These are phyloP conservation scores for Porites lobata DNA, from an alignment of 92 coral and sea anemone genomes.

Conservation along the genomic window DNA sequence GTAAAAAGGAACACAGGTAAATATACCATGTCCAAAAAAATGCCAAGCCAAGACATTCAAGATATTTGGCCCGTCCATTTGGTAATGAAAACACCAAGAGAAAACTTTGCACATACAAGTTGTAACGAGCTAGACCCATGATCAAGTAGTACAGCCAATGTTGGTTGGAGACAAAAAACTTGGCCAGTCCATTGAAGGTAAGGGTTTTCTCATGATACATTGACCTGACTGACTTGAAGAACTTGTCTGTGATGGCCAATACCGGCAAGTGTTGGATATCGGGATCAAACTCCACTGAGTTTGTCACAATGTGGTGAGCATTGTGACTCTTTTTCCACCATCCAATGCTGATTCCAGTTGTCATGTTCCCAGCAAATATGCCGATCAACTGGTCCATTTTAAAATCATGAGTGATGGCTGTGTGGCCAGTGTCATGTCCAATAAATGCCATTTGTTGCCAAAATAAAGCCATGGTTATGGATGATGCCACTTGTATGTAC, in stretches of 20 bases:
- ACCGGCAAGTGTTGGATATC: constrained; percentile 99
- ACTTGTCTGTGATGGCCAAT: constrained; percentile 95
- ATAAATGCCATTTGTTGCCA: constrained; percentile 99
- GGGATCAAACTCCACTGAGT: constrained; percentile 97
- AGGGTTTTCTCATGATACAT: constrained; percentile 86
- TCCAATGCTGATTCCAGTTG: constrained; percentile 95
- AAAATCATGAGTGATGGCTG: constrained; percentile 84
- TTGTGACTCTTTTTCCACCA: constrained; percentile 99
- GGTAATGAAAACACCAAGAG: constrained; percentile 78
- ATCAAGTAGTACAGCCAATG: constrained; percentile 86
- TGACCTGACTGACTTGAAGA: constrained; percentile 92
- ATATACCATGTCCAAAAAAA: constrained; percentile 97
- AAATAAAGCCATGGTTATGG: constrained; percentile 85
- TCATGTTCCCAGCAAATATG: constrained; percentile 86
- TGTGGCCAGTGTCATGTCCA: constrained; percentile 98
- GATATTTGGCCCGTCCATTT: constrained; percentile 60
- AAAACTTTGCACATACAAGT: constrained; percentile 90
- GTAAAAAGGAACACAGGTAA: constrained; percentile 83
- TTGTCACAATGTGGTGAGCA: constrained; percentile 98
- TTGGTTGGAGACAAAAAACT: constrained; percentile 90
- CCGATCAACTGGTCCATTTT: constrained; percentile 84
- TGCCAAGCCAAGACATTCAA: constrained; percentile 82
- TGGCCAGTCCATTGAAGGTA: constrained; percentile 81
- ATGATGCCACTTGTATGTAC: constrained; percentile 75
- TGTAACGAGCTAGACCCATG: constrained; percentile 97